Base-by-base conservation (phyloP, 2,888 invertebrate species). In the Metallyticus violacea region DNA sequence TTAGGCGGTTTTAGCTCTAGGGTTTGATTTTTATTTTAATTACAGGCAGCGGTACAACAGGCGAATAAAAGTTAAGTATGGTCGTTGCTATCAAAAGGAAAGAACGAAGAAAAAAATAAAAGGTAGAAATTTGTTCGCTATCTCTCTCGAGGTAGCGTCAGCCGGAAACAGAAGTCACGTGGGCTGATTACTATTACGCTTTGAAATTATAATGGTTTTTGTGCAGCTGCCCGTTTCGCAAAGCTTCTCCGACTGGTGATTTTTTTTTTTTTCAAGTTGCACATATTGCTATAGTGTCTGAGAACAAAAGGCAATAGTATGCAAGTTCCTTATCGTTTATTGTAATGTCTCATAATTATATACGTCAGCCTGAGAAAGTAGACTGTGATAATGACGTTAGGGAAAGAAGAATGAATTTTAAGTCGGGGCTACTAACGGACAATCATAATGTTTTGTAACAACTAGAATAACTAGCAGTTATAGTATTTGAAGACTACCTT, bases 291-390 rank as follows among this genome's bases (percentile, higher is more conserved):
- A 62, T 62, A 62, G 40, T 62, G 40, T 62, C 40, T 62, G 40
- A 22, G 40, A 62, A 62, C 40, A 62, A 26, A 76, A 76, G 62
- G 76, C 82, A 82, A 82, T 82, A 22, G 28, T 27, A 28, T 27
- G 28, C 22, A 26, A 30, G 82, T 25, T 76, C 62, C 76, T 82
- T 82, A 82, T 82, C 82, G 15, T 82, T 82, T 26, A 76, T 82
- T 82, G 25, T 82, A 82, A 82, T 82, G 26, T 62, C 82, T 82
- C 26, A 26, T 76, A 82, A 82, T 82, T 82, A 76, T 26, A 82
- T 62, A 26, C 82, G 76, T 76, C 76, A 76, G 15, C 62, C 26
- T 40, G 76, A 76, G 82, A 76, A 82, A 82, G 82, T 30, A 22
- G 7, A 62, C 40, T 76, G 76, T 25, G 82, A 82, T 82, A 82